Percentiles rank a stretch among this genome's conserved stretches.
Evolutionary conservation across 2,888 invertebrate species (phyloP).

Genomic region (Acanthoscelides obtectus): DNA sequence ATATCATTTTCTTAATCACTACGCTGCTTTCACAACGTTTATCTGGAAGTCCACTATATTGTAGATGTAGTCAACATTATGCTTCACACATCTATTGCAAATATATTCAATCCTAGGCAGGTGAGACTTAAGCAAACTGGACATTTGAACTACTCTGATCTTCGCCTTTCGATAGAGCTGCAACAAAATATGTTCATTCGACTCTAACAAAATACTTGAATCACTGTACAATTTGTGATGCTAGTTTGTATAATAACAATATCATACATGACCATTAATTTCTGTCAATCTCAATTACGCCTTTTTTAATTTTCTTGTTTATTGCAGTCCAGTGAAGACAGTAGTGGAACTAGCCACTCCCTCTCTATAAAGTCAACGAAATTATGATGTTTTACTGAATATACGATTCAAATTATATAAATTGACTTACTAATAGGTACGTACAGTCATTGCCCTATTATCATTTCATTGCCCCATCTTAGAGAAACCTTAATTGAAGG

Average conservation of each 20-base stretch:
- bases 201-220: too few species aligned
- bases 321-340: neutral
- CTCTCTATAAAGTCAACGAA: neutral
- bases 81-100: too few species aligned
- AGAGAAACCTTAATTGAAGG: neutral
- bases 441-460: neutral
- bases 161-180: too few species aligned
- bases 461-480: neutral
- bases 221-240: too few species aligned
- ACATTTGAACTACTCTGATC: too few species aligned
- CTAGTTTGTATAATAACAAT: too few species aligned
- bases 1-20: neutral
- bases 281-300: too few species aligned
- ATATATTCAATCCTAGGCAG: too few species aligned
- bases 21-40: neutral
- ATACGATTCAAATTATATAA: neutral
- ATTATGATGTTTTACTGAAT: neutral
- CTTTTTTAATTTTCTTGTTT: neutral
- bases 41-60: neutral
- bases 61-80: too few species aligned
- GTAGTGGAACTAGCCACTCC: neutral
- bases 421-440: neutral
- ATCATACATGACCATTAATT: too few species aligned
- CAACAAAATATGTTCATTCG: too few species aligned
- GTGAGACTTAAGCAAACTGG: too few species aligned